These are phyloP conservation scores for Plotosus lineatus DNA, from an alignment of 2,113 vertebrate genomes.

Conservation along the genomic window DNA sequence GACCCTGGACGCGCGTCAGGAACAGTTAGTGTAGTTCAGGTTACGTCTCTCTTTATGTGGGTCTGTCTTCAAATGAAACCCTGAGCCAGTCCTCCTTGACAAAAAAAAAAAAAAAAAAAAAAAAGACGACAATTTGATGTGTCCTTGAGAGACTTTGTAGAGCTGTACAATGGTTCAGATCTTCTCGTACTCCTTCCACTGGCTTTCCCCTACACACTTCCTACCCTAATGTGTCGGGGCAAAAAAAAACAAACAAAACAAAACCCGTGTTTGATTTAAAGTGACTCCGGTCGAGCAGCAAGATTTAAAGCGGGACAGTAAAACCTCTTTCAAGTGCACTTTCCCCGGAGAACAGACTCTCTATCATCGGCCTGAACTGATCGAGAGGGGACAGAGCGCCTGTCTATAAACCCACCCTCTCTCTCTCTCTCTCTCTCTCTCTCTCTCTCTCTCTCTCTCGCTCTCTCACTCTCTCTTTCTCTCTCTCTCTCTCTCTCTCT, in stretches of 20 bases:
- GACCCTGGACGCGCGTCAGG: constrained; percentile 7
- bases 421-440: no score
- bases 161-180: constrained; percentile 4
- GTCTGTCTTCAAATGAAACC: constrained; percentile 40
- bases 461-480: no score
- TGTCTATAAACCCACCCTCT: constrained; percentile 39
- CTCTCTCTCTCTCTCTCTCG: no score
- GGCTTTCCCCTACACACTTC: constrained; percentile 7
- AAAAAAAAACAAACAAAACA: constrained; percentile 31
- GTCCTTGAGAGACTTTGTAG: constrained; percentile 39
- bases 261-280: constrained; percentile 51
- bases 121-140: background rate
- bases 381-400: constrained; percentile 45
- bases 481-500: no score
- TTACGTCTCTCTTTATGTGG: constrained; percentile 38
- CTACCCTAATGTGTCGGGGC: constrained; percentile 42
- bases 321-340: constrained; percentile 57
- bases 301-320: constrained; percentile 50
- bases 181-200: background rate
- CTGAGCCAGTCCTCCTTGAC: constrained; percentile 7
- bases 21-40: background rate
- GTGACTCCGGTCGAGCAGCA: constrained; percentile 39
- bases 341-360: constrained; percentile 47
- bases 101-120: constrained; percentile 10
- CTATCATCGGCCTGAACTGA: constrained; percentile 45